Evolutionary conservation across 2,113 vertebrate genomes (phyloP).

Genomic region (Cygnus buccinator): DNA sequence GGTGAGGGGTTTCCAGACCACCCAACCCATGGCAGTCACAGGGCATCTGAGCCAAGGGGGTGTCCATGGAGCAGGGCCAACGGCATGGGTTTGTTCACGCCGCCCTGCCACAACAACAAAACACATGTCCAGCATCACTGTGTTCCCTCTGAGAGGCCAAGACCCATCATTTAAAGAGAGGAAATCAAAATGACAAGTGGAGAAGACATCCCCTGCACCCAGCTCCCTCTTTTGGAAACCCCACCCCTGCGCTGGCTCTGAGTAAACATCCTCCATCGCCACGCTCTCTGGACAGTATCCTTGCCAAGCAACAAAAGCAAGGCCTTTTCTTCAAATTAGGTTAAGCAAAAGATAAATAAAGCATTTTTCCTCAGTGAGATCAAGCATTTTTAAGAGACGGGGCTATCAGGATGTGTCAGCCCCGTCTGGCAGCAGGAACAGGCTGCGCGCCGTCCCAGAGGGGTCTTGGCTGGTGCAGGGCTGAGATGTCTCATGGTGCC

Average conservation of each 20-base stretch:
- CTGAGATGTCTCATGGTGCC: background rate
- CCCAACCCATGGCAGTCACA: background rate
- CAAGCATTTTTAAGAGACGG: background rate
- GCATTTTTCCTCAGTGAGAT: slow-evolving; percentile 9
- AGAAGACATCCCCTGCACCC: background rate
- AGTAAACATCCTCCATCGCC: background rate
- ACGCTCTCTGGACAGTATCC: background rate
- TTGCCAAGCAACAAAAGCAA: background rate
- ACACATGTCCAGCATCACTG: background rate
- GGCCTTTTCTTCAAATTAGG: slow-evolving; percentile 11
- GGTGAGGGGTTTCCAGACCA: background rate
- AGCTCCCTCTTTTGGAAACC: background rate
- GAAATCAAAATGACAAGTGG: background rate
- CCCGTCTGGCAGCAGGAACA: background rate
- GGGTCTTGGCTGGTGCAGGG: background rate
- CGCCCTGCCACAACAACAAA: background rate
- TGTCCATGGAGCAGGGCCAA: fast-evolving
- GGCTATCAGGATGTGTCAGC: background rate
- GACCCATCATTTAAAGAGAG: background rate
- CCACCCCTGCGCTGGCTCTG: background rate
- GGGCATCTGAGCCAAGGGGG: background rate
- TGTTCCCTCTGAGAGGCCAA: background rate
- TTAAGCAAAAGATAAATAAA: slow-evolving; percentile 21
- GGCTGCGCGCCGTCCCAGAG: background rate
- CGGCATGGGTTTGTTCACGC: background rate